Evolutionary conservation across 2,797 vertebrate genomes (phyloP), one percentile per base, ranked within the genome.

Genomic region (Rhynchotus rufescens): DNA sequence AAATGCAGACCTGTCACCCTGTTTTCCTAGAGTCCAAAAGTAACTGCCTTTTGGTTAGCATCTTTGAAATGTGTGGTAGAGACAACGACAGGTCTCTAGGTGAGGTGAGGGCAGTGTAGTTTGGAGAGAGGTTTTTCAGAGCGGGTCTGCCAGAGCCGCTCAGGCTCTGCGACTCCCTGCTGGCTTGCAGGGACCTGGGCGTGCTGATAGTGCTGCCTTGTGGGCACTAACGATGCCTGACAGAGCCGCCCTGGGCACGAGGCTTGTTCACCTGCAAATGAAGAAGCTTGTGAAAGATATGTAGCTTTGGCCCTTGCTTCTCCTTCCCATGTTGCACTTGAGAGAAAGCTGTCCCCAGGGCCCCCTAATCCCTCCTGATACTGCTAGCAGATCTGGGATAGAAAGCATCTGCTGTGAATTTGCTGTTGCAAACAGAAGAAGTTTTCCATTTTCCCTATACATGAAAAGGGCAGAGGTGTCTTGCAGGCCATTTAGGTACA

Each of bases 401-500:
- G 30, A 45, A 76, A 79, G 15, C 62, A 36, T 30, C 67, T 80
- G 25, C 72, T 36, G 9, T 54, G 10, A 1, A 40, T 51, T 77
- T 60, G 51, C 49, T 54, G 17, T 36, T 75, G 23, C 60, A 69
- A 38, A 66, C 10, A 34, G 34, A 19, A 47, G 62, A 22, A 22
- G 12, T 74, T 83, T 61, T 26, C 72, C 1, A 0, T 26, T 85
- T 38, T 74, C 17, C 23, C 25, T 60, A 60, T 57, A 64, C 25
- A 21, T 54, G 8, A 59, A 78, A 83, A 32, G 65, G 10, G 11
- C 23, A 49, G 15, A 76, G 64, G 13, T 44, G n/a, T 34, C 5
- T 73, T 32, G 16, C 57, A 85, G 65, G 30, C n/a, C 40, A 12
- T 0, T 0, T 51, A 6, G 0, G 0, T 57, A 6, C 30, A 76